These are phyloP conservation scores for Ceratitis capitata DNA, from an alignment of 1,140 invertebrate genomes.

Conservation along the genomic window DNA sequence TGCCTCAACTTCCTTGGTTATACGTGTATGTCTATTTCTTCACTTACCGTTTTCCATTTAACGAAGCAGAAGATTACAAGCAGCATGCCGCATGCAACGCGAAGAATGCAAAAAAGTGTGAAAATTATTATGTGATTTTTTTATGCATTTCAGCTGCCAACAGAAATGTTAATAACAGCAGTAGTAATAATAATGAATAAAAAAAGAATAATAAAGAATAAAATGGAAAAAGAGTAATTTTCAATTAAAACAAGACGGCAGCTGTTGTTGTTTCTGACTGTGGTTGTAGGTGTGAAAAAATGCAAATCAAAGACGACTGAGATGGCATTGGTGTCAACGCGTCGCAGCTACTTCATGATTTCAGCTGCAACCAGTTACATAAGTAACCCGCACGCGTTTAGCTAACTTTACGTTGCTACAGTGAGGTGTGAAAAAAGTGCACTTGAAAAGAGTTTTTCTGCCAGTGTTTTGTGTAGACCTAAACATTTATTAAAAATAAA, in stretches of 20 bases:
- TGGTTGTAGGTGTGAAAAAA: not conserved
- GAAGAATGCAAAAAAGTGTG: constrained; percentile 26
- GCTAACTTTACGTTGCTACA: not conserved
- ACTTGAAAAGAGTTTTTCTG: no score
- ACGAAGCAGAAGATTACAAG: constrained; percentile 17
- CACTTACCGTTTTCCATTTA: constrained; percentile 20
- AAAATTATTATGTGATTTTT: constrained; percentile 26
- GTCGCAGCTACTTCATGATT: not conserved
- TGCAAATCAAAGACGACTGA: not conserved
- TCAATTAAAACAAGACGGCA: not conserved
- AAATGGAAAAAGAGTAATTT: not conserved
- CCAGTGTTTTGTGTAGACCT: no score
- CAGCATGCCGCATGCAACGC: not conserved
- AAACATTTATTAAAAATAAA: no score
- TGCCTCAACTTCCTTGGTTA: not conserved
- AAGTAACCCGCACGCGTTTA: not conserved
- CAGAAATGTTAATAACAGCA: not conserved
- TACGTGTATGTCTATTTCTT: not conserved
- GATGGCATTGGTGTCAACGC: not conserved
- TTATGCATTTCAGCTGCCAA: not conserved
- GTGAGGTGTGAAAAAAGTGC: no score
- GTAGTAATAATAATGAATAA: not conserved
- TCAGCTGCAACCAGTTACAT: not conserved
- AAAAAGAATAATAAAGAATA: not conserved
- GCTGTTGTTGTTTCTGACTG: not conserved